Percentiles rank a stretch among this genome's conserved stretches.
Conservation (phyloP, 2,113 vertebrate species). For the Piprites chloris region DNA sequence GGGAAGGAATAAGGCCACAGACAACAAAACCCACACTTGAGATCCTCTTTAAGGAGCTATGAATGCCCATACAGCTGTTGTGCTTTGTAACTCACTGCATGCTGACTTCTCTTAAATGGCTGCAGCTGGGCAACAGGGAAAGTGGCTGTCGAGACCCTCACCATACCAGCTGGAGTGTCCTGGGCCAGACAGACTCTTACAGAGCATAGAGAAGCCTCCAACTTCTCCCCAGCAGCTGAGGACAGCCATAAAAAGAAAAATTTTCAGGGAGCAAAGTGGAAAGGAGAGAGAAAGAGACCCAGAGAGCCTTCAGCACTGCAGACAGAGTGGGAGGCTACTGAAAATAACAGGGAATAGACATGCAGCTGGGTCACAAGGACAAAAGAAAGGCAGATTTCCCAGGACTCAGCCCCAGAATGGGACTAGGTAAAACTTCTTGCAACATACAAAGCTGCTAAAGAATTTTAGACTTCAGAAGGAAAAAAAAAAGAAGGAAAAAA, state of each 20-base stretch:
- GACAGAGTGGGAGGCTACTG: constrained; percentile 24
- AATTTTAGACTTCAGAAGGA: background rate
- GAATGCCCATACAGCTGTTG: background rate
- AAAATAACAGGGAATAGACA: constrained; percentile 29
- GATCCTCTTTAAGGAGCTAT: background rate
- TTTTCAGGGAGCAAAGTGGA: background rate
- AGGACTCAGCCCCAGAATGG: background rate
- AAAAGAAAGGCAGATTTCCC: background rate
- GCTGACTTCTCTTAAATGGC: background rate
- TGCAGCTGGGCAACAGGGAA: background rate
- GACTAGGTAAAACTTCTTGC: background rate
- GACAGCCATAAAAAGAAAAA: background rate
- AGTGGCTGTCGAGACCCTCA: background rate
- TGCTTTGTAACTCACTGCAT: background rate
- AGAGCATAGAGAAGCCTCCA: background rate
- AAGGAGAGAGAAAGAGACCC: background rate
- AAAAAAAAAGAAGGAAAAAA: background rate
- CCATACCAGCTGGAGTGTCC: background rate
- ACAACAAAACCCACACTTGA: background rate
- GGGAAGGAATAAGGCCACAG: background rate
- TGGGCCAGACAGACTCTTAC: background rate
- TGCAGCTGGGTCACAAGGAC: background rate
- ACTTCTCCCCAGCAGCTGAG: background rate
- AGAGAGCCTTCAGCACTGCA: background rate
- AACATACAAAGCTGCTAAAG: background rate